Evolutionary conservation across 2,113 vertebrate genomes (phyloP).

Genomic region (Saguinus midas): DNA sequence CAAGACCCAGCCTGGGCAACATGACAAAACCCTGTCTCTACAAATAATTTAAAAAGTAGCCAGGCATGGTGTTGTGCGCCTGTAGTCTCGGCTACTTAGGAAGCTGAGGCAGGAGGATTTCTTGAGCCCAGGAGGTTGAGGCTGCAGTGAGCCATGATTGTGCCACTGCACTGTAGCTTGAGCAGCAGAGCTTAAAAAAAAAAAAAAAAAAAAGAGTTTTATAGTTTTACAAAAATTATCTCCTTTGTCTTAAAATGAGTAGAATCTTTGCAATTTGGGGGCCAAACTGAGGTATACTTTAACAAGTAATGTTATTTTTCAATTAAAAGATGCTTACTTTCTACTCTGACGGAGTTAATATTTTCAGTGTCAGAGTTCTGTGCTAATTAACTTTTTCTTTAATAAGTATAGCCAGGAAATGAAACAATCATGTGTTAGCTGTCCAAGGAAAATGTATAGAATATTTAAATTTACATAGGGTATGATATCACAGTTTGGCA

Average conservation of each 20-base stretch:
- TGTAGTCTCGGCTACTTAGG: no score
- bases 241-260: conserved; percentile 33
- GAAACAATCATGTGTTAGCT: conserved; percentile 48
- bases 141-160: no score
- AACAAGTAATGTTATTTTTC: conserved; percentile 36
- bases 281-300: conserved; percentile 41
- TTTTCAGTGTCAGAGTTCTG: conserved; percentile 41
- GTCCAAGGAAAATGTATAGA: conserved; percentile 64
- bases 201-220: not conserved
- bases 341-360: not conserved
- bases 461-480: conserved; percentile 41
- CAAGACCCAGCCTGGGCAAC: no score
- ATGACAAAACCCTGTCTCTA: no score
- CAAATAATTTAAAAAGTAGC: no score
- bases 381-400: conserved; percentile 52
- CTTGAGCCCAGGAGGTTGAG: no score
- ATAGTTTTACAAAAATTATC: conserved; percentile 1
- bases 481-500: conserved; percentile 42
- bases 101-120: no score
- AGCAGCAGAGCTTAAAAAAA: no score
- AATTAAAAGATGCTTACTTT: conserved; percentile 17
- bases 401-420: conserved; percentile 61
- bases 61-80: no score
- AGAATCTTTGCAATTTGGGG: conserved; percentile 30
- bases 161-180: no score